Evolutionary conservation across 1,140 invertebrate species (phyloP).

Genomic region (Neodiprion fabricii): DNA sequence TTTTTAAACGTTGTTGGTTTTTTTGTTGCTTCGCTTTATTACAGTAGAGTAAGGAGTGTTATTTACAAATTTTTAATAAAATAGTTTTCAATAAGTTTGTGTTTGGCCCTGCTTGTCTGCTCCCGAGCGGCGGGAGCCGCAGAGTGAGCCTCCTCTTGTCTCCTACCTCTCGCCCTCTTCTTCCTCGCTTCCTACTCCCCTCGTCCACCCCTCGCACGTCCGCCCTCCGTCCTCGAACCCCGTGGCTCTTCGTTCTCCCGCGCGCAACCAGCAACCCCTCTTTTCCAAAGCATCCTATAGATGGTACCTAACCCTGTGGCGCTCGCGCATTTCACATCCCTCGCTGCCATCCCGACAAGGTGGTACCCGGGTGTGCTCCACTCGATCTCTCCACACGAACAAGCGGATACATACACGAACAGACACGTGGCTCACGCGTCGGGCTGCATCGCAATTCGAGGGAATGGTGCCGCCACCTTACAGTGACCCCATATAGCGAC

Average conservation of each 20-base stretch:
- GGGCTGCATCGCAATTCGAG: constrained; percentile 49
- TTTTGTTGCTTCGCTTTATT: background rate
- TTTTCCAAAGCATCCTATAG: constrained; percentile 26
- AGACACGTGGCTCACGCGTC: constrained; percentile 28
- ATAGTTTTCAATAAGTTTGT: constrained; percentile 49
- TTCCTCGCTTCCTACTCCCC: constrained; percentile 31
- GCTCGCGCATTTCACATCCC: background rate
- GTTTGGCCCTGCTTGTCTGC: constrained; percentile 62
- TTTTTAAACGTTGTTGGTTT: background rate
- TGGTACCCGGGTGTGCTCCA: background rate
- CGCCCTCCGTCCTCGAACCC: constrained; percentile 20
- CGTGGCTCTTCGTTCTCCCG: constrained; percentile 1
- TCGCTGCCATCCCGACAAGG: too few relatives aligned
- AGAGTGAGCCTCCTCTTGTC: constrained; percentile 58
- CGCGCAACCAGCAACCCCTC: constrained; percentile 5
- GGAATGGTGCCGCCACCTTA: constrained; percentile 48
- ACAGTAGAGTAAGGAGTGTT: constrained; percentile 39
- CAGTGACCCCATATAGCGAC: constrained; percentile 47
- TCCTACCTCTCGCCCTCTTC: constrained; percentile 35
- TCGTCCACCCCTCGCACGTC: constrained; percentile 32
- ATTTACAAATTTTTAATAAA: constrained; percentile 59
- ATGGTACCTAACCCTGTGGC: constrained; percentile 21
- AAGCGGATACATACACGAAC: background rate
- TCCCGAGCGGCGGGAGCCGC: constrained; percentile 65
- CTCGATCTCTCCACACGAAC: background rate